These are phyloP conservation scores for Orbicella faveolata DNA, from an alignment of 64 coral and sea anemone species.

Conservation along the genomic window DNA sequence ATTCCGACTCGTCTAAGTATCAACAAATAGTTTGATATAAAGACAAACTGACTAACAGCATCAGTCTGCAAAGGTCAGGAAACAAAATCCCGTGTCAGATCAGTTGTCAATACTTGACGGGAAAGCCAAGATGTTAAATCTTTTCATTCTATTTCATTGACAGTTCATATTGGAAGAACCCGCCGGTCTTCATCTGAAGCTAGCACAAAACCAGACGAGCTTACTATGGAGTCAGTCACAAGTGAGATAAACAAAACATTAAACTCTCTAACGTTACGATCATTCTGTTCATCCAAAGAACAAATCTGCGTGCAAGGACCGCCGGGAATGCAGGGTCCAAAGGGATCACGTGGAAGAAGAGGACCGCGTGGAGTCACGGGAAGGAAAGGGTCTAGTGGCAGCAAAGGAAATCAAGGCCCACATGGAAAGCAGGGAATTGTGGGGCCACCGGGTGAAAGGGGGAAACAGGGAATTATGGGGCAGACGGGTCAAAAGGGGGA, in stretches of 20 bases:
- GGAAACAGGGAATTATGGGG: not conserved
- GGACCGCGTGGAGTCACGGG: too few species aligned
- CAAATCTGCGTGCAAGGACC: slow-evolving; percentile 24
- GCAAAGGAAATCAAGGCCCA: slow-evolving; percentile 4
- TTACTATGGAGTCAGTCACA: slow-evolving; percentile 4
- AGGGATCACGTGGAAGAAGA: slow-evolving; percentile 29
- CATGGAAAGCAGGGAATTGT: not conserved
- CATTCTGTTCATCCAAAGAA: slow-evolving; percentile 13
- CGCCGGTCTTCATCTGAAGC: not conserved
- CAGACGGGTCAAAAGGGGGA: not conserved
- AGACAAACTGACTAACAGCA: too few species aligned
- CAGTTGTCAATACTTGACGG: too few species aligned
- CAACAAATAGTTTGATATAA: too few species aligned
- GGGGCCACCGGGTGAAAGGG: not conserved
- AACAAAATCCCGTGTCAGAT: too few species aligned
- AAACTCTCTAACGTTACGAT: not conserved
- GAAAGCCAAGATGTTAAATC: too few species aligned
- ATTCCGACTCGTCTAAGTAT: too few species aligned
- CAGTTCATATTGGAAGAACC: not conserved
- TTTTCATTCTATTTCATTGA: too few species aligned
- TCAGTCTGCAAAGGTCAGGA: too few species aligned
- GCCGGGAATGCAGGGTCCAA: slow-evolving; percentile 38
- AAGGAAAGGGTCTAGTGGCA: slow-evolving; percentile 24
- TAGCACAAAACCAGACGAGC: not conserved
- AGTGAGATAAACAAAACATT: slow-evolving; percentile 33